Conservation (phyloP, 2,113 vertebrate species). For the Notothenia rossii region DNA sequence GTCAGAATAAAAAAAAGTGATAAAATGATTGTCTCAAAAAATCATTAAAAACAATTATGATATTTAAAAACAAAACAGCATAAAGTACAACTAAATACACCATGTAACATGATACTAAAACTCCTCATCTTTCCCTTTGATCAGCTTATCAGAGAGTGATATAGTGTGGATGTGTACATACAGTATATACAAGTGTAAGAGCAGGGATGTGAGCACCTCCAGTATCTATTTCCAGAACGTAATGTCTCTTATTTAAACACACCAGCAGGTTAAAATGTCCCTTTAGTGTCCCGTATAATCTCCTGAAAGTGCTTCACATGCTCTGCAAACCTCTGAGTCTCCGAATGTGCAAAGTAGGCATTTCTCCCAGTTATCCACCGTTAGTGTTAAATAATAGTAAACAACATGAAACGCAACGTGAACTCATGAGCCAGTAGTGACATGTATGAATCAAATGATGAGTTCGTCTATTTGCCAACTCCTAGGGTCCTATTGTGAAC, state of each 20-base stretch:
- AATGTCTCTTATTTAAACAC: slow-evolving; percentile 41
- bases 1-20: slow-evolving; percentile 48
- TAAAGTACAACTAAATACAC: slow-evolving; percentile 49
- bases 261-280: slow-evolving; percentile 29
- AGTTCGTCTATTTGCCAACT: background rate
- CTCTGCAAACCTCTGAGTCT: slow-evolving; percentile 50
- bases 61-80: slow-evolving; percentile 46
- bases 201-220: slow-evolving; percentile 43
- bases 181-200: slow-evolving; percentile 23
- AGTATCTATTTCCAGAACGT: slow-evolving; percentile 2
- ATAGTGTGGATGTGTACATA: slow-evolving; percentile 32
- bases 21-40: slow-evolving; percentile 70
- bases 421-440: slow-evolving; percentile 23
- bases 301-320: slow-evolving; percentile 65
- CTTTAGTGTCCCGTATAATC: slow-evolving; percentile 42
- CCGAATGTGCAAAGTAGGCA: slow-evolving; percentile 66
- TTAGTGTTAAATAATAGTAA: slow-evolving; percentile 41
- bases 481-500: too few relatives aligned
- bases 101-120: slow-evolving; percentile 58
- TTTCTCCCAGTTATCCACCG: slow-evolving; percentile 48
- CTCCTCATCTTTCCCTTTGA: slow-evolving; percentile 27
- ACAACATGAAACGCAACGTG: background rate
- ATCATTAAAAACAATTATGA: slow-evolving; percentile 55
- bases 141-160: slow-evolving; percentile 48
- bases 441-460: slow-evolving; percentile 10